phyloP scores from a whole-genome alignment of 1,140 invertebrate species.

The Zaprionus davidi region DNA sequence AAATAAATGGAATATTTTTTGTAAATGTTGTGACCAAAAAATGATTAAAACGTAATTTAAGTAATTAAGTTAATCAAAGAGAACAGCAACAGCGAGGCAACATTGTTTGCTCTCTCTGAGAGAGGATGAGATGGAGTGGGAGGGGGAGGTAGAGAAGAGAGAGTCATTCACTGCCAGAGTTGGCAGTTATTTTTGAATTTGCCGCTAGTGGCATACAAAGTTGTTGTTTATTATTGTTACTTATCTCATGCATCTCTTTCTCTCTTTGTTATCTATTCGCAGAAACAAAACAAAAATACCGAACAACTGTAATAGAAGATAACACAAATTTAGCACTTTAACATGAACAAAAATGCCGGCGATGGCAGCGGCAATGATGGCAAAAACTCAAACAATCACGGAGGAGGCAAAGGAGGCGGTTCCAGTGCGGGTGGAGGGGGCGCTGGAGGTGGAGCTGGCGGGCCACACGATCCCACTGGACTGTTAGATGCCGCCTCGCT shows the following conservation, averaged over 20 bases:
- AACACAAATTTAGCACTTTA: constrained; percentile 52
- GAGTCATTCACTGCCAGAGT: background rate
- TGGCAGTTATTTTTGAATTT: background rate
- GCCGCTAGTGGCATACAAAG: background rate
- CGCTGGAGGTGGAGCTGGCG: constrained; percentile 51
- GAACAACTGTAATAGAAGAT: constrained; percentile 12
- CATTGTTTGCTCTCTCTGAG: background rate
- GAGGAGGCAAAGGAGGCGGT: constrained; percentile 56
- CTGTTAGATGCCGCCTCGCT: constrained; percentile 88
- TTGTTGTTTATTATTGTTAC: background rate
- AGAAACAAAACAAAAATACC: constrained; percentile 34
- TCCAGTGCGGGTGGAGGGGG: constrained; percentile 64
- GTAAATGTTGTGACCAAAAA: background rate
- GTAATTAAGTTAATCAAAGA: background rate
- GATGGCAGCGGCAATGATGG: constrained; percentile 80
- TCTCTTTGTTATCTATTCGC: constrained; percentile 26
- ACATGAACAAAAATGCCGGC: constrained; percentile 84
- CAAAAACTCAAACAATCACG: constrained; percentile 73
- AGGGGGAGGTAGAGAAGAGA: background rate
- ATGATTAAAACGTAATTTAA: background rate
- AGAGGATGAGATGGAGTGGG: background rate
- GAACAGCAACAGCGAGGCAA: background rate
- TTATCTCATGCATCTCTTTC: background rate
- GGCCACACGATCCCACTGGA: constrained; percentile 84
- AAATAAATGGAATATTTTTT: background rate